These are phyloP conservation scores for Leucophenga maculata DNA, from an alignment of 2,888 invertebrate genomes.

Conservation along the genomic window DNA sequence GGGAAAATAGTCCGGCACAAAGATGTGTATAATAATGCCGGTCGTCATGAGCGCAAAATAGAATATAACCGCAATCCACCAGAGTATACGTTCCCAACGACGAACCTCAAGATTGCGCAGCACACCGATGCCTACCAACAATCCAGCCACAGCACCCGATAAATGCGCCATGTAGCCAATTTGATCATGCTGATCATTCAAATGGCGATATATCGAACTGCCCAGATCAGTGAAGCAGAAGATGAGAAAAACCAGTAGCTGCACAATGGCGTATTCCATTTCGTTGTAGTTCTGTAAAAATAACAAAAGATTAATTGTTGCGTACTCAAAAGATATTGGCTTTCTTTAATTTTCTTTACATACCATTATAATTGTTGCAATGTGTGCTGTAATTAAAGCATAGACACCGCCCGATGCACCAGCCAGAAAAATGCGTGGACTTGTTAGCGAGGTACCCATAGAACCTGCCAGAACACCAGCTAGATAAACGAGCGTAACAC, in stretches of 20 bases:
- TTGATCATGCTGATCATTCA: conserved; percentile 80
- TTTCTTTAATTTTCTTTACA: conserved; percentile 24
- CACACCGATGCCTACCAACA: conserved; percentile 85
- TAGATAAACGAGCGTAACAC: conserved; percentile 86
- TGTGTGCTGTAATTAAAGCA: conserved; percentile 92
- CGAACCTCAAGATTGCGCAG: conserved; percentile 86
- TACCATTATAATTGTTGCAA: conserved; percentile 89
- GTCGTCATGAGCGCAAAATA: conserved; percentile 81
- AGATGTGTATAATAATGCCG: conserved; percentile 82
- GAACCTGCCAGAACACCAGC: conserved; percentile 90
- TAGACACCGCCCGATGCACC: conserved; percentile 98
- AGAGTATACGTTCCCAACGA: conserved; percentile 85
- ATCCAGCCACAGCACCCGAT: conserved; percentile 90
- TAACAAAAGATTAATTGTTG: background rate
- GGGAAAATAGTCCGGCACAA: conserved; percentile 76
- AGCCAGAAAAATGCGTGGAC: conserved; percentile 85
- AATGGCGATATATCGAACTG: conserved; percentile 91
- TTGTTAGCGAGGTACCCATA: conserved; percentile 85
- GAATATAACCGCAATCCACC: conserved; percentile 85
- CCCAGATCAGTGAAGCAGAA: conserved; percentile 89
- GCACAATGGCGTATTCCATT: conserved; percentile 93
- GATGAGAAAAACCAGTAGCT: conserved; percentile 86
- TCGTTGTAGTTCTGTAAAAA: conserved; percentile 90
- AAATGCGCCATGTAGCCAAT: conserved; percentile 96
- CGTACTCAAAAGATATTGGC: too few species aligned